Evolutionary conservation across 2,888 invertebrate genomes (phyloP).

Genomic region (Xestobium rufovillosum): DNA sequence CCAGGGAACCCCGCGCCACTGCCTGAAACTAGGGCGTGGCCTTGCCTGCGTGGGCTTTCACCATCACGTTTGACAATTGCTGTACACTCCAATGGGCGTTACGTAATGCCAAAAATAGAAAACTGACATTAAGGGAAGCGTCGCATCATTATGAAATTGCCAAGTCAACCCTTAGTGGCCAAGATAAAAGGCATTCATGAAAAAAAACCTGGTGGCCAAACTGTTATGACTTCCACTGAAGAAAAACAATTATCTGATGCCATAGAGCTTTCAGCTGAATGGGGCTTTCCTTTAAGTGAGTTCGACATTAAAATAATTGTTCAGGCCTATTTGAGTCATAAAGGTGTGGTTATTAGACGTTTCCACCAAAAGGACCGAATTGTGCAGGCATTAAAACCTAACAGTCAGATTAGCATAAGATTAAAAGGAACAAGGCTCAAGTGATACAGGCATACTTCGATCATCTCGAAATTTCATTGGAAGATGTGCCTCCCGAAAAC

Average conservation of each 20-base stretch:
- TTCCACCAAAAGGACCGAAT: too few species aligned
- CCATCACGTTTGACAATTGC: too few species aligned
- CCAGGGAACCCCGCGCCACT: too few species aligned
- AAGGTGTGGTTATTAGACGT: slow-evolving; percentile 12
- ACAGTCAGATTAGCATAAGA: slow-evolving; percentile 12
- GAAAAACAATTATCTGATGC: slow-evolving; percentile 7
- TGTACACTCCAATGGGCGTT: too few species aligned
- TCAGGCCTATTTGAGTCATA: slow-evolving; percentile 13
- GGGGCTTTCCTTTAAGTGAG: slow-evolving; percentile 15
- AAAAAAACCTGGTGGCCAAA: slow-evolving; percentile 12
- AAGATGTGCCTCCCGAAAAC: slow-evolving; percentile 19
- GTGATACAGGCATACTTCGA: slow-evolving; percentile 14
- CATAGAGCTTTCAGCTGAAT: slow-evolving; percentile 11
- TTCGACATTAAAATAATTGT: slow-evolving; percentile 13
- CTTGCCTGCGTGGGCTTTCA: too few species aligned
- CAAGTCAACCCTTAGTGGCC: slow-evolving; percentile 9
- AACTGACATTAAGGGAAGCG: too few species aligned
- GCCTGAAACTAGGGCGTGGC: too few species aligned
- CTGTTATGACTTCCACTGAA: slow-evolving; percentile 3
- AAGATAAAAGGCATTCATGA: slow-evolving; percentile 4
- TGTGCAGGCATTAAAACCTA: too few species aligned
- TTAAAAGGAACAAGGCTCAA: slow-evolving; percentile 6
- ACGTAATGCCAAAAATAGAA: too few species aligned
- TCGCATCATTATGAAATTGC: slow-evolving; percentile 3
- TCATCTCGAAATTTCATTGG: slow-evolving; percentile 15